A percentile compares a stretch with the other conserved stretches of the same genome.
These are phyloP conservation scores for Ctenochaetus hawaiiensis DNA, from an alignment of 2,797 vertebrate species.

Conservation along the genomic window DNA sequence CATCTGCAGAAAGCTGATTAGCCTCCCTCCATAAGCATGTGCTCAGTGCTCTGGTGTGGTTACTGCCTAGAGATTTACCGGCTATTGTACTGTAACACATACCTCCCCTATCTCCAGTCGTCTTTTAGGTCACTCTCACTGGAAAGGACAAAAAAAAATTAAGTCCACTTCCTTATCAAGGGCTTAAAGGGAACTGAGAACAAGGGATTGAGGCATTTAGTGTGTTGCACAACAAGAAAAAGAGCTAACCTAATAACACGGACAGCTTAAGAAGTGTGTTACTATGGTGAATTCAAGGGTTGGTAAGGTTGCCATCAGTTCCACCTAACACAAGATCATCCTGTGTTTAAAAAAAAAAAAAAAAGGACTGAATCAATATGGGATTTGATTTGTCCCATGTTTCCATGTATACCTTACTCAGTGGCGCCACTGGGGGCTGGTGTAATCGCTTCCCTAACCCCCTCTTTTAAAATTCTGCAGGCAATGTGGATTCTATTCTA, in stretches of 20 bases:
- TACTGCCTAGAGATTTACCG: conserved; percentile 68
- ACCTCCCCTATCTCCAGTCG: conserved; percentile 34
- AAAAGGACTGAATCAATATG: no score
- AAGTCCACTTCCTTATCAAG: conserved; percentile 78
- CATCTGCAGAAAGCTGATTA: conserved; percentile 86
- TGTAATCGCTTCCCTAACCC: no score
- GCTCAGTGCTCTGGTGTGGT: conserved; percentile 70
- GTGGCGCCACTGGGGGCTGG: no score
- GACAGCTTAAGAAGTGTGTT: conserved; percentile 34
- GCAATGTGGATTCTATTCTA: no score
- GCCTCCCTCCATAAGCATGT: conserved; percentile 72
- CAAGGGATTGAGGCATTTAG: conserved; percentile 54
- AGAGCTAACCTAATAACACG: conserved; percentile 33
- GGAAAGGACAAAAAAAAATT: conserved; percentile 41
- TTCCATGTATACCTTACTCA: no score
- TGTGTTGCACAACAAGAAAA: conserved; percentile 67
- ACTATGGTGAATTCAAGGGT: conserved; percentile 21
- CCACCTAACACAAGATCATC: no score
- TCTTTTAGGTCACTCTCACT: conserved; percentile 61
- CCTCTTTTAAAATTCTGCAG: no score
- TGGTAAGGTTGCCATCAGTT: no score
- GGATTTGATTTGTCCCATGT: no score
- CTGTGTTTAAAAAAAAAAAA: no score
- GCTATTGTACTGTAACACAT: conserved; percentile 76
- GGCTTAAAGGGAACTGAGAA: conserved; percentile 67